These are phyloP conservation scores for Fulmarus glacialis DNA, from an alignment of 2,113 vertebrate genomes.

Conservation along the genomic window DNA sequence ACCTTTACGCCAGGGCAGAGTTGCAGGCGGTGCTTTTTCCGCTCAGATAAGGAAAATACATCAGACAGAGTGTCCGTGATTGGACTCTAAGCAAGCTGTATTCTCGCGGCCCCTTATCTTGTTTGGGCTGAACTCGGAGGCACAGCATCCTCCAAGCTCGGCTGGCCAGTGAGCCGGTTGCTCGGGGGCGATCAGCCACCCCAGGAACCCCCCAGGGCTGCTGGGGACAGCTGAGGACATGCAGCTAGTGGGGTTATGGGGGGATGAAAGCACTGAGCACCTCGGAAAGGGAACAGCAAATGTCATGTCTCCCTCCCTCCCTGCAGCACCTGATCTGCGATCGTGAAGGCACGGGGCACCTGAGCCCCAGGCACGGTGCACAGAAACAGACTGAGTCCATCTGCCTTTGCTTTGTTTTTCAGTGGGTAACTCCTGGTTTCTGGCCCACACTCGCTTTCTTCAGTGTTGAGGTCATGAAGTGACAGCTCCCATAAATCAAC, in stretches of 20 bases:
- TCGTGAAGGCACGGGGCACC: fast-evolving
- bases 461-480: background rate
- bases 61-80: background rate
- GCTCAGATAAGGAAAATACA: background rate
- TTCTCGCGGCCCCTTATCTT: background rate
- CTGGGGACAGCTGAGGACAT: background rate
- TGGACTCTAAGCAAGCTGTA: background rate
- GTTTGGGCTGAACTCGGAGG: background rate
- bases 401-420: background rate
- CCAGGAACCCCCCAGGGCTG: background rate
- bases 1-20: background rate
- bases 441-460: background rate
- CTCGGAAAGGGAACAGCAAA: background rate
- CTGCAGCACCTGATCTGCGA: background rate
- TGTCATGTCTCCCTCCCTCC: background rate
- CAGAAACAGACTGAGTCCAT: background rate
- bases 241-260: background rate
- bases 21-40: background rate
- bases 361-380: background rate
- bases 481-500: background rate
- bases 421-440: background rate
- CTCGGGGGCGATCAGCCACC: background rate
- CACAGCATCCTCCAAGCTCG: background rate
- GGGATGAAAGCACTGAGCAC: background rate
- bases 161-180: fast-evolving